These are phyloP conservation scores for Eristalis pertinax DNA, from an alignment of 2,888 invertebrate species.

Conservation along the genomic window DNA sequence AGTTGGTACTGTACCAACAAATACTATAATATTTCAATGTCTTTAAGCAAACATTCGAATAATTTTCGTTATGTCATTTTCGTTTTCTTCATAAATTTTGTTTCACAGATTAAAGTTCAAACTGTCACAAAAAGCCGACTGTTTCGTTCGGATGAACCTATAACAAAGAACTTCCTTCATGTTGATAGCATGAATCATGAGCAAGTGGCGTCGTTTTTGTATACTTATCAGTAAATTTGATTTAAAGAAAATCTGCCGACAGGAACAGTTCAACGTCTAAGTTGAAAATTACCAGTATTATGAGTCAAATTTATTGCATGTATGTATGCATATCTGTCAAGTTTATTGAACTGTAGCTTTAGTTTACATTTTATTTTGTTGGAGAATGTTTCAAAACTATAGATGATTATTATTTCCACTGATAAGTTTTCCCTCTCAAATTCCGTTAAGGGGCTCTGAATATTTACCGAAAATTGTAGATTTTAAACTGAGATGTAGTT, in stretches of 20 bases:
- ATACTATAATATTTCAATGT: not conserved
- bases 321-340: not conserved
- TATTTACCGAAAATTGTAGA: too few relatives aligned
- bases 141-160: not conserved
- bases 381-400: not conserved
- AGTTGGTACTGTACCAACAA: too few relatives aligned
- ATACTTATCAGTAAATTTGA: slow-evolving; percentile 40
- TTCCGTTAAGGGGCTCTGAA: too few relatives aligned
- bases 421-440: too few relatives aligned
- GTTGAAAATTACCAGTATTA: not conserved
- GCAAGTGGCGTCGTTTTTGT: not conserved
- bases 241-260: slow-evolving; percentile 13
- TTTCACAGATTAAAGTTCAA: slow-evolving; percentile 4
- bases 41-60: not conserved
- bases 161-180: slow-evolving; percentile 1
- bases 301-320: not conserved
- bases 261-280: not conserved
- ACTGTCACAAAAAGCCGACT: not conserved
- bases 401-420: too few relatives aligned
- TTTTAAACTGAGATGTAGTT: too few relatives aligned
- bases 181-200: slow-evolving; percentile 41
- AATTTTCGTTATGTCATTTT: not conserved
- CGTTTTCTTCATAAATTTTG: not conserved
- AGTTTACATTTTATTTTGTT: not conserved
- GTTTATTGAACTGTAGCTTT: not conserved